Evolutionary conservation across 1,140 invertebrate genomes (phyloP), one percentile per base, ranked within the genome.

Genomic region (Habropoda laboriosa): DNA sequence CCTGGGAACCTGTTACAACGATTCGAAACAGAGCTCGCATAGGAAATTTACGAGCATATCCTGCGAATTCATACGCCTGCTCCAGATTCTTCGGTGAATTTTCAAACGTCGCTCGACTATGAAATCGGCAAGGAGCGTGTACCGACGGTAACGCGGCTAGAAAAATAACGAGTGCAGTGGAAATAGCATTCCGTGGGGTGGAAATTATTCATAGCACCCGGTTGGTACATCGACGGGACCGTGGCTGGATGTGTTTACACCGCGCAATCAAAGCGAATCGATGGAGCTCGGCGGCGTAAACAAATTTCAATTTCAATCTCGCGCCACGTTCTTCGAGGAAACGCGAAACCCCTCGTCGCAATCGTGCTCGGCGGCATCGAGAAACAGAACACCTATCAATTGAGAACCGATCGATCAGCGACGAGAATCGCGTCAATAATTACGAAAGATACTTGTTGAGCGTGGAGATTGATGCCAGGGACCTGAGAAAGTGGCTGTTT

Each of bases 221-320:
- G 35, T 45, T 21, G 51, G 57, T 10, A 30, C 38, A 42, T 72
- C 47, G 57, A 16, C 55, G 49, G 7, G 13, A 38, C 57, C 35
- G n/a, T n/a, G 32, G 53, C 7, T 47, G 57, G 53, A 47, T 30
- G 68, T 82, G 80, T 82, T 82, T 82, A 80, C 80, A 49, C 77
- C 27, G 66, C 3, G 67, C 47, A 49, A 80, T 79, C 68, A 63
- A 61, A 68, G 70, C 80, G 55, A 82, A 82, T 82, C 77, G 80
- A 82, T 82, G 18, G 6, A 76, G 57, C n/a, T 27, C 40, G 45
- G 7, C 38, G 30, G 70, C 30, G 80, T 47, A 72, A 81, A 81
- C 60, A 79, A 53, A 79, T 58, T 61, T 49, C 32, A 57, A 66
- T 79, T 63, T 47, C 70, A 32, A 53, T 32, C 32, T 51, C 57